Evolutionary conservation across 2,113 vertebrate species (phyloP), one percentile per base, ranked within the genome.

Genomic region (Vicugna pacos): DNA sequence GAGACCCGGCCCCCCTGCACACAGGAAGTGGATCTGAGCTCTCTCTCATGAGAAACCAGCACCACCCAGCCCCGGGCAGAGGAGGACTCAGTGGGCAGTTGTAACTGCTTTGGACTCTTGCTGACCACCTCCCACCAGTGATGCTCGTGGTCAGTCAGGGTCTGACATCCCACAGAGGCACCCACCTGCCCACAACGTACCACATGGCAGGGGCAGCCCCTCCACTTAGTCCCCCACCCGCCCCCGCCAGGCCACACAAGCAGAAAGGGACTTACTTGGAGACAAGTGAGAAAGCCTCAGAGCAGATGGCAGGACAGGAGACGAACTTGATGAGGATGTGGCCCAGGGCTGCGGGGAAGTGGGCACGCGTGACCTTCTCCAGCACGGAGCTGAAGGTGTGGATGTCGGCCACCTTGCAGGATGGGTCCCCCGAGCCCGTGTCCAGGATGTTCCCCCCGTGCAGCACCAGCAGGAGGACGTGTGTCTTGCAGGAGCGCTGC

Each of bases 371-470:
- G 97, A 99, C 99, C 97, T 99, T 99, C 98, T 99, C 99, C 96
- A 99, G 98, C 89, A 99, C 99, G 0, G 99, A 99, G 30, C 98
- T 98, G 96, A 99, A 99, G 28, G 99, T 99, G 97, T 98, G 99
- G 95, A 99, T 97, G 58, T 99, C 99, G 0, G 99, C 99, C 0
- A 98, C 97, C 98, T 99, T 99, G 93, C 99, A 98, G 96, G 98
- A 98, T 0, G 98, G 99, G 97, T 99, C 99, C 13, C 99, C 99
- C 0, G 98, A 98, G 4, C 98, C 99, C 0, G 99, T 98, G 95
- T 99, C 99, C 97, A 99, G 97, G 98, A 99, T 99, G 97, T 99
- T 99, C 1, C 99, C 99, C 0, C 99, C 99, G 0, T 99, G 99
- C 7, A 99, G 99, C 88, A 99, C 99, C 42, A 99, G 98, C 97